These are phyloP conservation scores for Sarcophaga variegata DNA, from an alignment of 2,888 invertebrate genomes.

Conservation along the genomic window DNA sequence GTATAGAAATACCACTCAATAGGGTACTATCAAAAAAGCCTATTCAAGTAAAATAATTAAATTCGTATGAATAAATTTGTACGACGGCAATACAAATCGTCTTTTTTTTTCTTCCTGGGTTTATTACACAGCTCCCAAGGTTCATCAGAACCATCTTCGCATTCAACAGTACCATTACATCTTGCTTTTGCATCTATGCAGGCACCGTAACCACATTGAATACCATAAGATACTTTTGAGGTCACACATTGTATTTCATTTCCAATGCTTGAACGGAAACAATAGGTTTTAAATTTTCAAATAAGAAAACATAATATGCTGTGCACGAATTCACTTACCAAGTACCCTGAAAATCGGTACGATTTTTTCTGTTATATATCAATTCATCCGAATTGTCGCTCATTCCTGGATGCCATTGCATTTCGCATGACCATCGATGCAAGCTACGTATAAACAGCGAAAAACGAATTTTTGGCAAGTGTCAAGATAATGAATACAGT, in stretches of 20 bases:
- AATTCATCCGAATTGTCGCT: slow-evolving; percentile 74
- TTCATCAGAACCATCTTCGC: slow-evolving; percentile 75
- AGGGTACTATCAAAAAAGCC: slow-evolving; percentile 53
- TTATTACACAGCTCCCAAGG: slow-evolving; percentile 63
- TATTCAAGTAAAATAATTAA: background rate
- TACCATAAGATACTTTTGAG: slow-evolving; percentile 80
- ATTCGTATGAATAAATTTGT: no score
- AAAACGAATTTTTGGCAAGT: slow-evolving; percentile 83
- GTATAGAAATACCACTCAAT: slow-evolving; percentile 30
- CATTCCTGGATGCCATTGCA: slow-evolving; percentile 73
- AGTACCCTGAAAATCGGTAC: slow-evolving; percentile 46
- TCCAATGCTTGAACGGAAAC: slow-evolving; percentile 17
- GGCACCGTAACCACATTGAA: slow-evolving; percentile 75
- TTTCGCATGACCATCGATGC: slow-evolving; percentile 66
- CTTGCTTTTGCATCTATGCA: slow-evolving; percentile 65
- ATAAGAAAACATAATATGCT: no score
- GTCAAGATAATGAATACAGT: slow-evolving; percentile 73
- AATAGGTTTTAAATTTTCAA: background rate
- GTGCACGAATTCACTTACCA: slow-evolving; percentile 48
- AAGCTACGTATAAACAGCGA: slow-evolving; percentile 78
- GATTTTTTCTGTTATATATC: slow-evolving; percentile 30
- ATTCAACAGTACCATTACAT: slow-evolving; percentile 80
- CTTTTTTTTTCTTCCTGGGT: slow-evolving; percentile 13
- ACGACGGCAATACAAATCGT: background rate
- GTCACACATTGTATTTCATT: slow-evolving; percentile 71